phyloP scores from a whole-genome alignment of 2,888 invertebrate species.

The Neoitamus cyanurus region DNA sequence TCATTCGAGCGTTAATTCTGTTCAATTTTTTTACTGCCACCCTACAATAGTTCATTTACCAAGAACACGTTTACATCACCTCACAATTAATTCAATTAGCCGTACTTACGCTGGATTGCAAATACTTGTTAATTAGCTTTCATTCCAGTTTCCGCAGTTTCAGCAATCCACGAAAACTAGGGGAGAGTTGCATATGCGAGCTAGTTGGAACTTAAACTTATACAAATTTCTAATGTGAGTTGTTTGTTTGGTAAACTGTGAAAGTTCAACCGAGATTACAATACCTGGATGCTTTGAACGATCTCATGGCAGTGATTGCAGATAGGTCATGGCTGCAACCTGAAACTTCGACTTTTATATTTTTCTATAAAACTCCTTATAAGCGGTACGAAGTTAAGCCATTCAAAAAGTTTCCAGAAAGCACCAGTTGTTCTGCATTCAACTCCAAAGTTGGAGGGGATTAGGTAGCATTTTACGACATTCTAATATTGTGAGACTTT shows the following conservation, averaged over 20 bases:
- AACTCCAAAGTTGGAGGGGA: neutral
- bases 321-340: conserved; percentile 26
- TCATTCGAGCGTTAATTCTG: neutral
- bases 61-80: neutral
- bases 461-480: conserved; percentile 3
- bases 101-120: neutral
- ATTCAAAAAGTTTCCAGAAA: conserved; percentile 25
- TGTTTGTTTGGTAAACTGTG: conserved; percentile 10
- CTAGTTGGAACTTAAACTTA: neutral
- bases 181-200: neutral
- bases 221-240: neutral
- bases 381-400: conserved; percentile 12
- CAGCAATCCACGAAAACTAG: neutral
- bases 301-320: neutral
- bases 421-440: conserved; percentile 31
- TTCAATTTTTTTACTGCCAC: neutral
- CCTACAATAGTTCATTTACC: neutral
- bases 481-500: conserved; percentile 21
- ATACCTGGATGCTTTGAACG: neutral
- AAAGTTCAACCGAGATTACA: conserved; percentile 1
- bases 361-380: neutral
- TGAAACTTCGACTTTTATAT: conserved; percentile 32
- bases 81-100: neutral
- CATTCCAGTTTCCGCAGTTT: neutral
- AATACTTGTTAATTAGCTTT: neutral